phyloP scores from a whole-genome alignment of 2,113 vertebrate species.

The Istiophorus platypterus region DNA sequence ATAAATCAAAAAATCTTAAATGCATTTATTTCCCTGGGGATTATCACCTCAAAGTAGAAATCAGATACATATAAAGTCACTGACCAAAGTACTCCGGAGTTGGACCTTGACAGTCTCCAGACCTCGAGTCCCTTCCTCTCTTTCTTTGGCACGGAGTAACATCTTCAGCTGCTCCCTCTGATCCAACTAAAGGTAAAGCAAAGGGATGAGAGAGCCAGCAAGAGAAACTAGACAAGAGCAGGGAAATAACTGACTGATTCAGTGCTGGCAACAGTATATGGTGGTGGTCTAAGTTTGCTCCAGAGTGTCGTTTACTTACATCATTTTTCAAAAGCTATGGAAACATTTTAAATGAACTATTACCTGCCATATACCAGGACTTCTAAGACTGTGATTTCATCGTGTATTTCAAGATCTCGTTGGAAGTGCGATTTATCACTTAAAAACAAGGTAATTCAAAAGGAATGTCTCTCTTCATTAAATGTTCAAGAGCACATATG shows the following conservation, averaged over 20 bases:
- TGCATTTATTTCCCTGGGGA: background rate
- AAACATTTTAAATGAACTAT: no score
- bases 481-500: no score
- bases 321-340: no score
- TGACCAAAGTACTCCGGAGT: slow-evolving; percentile 90
- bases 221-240: background rate
- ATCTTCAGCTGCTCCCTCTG: slow-evolving; percentile 92
- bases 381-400: no score
- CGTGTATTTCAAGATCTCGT: no score
- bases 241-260: background rate
- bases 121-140: slow-evolving; percentile 89
- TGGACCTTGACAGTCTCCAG: slow-evolving; percentile 92
- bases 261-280: background rate
- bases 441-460: no score
- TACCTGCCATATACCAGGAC: no score
- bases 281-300: no score
- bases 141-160: slow-evolving; percentile 88
- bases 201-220: background rate
- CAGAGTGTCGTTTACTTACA: no score
- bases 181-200: slow-evolving; percentile 42
- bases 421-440: no score
- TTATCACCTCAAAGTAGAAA: background rate
- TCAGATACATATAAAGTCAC: slow-evolving; percentile 34
- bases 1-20: background rate
- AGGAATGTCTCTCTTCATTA: no score